Percentiles rank a stretch among this genome's conserved stretches.
These are phyloP conservation scores for Drosophila kohkoa DNA, from an alignment of 1,140 invertebrate genomes.

Conservation along the genomic window DNA sequence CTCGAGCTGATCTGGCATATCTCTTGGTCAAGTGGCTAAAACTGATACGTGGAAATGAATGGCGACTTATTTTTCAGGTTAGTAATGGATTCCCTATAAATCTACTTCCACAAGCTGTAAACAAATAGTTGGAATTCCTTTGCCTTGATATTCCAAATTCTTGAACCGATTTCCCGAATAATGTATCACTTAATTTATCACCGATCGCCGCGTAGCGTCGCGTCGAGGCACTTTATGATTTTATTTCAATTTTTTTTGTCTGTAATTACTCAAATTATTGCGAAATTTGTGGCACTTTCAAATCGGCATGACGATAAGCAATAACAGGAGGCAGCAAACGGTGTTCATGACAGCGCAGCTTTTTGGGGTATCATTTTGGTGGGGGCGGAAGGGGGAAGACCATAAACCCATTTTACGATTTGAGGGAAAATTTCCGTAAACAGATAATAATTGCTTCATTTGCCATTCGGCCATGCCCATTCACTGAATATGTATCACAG, in stretches of 20 bases:
- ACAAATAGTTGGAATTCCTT: constrained; percentile 64
- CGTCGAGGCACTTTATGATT: neutral
- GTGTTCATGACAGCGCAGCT: constrained; percentile 25
- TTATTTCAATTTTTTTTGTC: constrained; percentile 5
- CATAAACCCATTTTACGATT: constrained; percentile 65
- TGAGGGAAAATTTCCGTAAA: constrained; percentile 68
- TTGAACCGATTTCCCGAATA: neutral
- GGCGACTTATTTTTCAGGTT: constrained; percentile 75
- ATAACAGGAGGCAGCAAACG: constrained; percentile 21
- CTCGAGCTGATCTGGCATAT: constrained; percentile 26
- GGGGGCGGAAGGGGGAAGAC: neutral
- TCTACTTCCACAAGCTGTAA: constrained; percentile 28
- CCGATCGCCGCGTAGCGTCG: neutral
- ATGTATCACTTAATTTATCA: constrained; percentile 16
- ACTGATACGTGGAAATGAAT: constrained; percentile 75
- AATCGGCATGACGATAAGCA: constrained; percentile 30
- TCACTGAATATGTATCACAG: constrained; percentile 28
- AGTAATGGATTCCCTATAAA: constrained; percentile 38
- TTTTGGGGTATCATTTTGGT: neutral
- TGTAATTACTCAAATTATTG: constrained; percentile 54
- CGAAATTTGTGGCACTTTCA: constrained; percentile 34
- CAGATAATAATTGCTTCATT: constrained; percentile 56
- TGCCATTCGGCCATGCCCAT: constrained; percentile 29
- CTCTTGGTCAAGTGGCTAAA: constrained; percentile 10
- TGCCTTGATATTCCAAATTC: constrained; percentile 16